Base-by-base conservation (phyloP, 1,140 invertebrate species). In the Globodera ellingtonae region DNA sequence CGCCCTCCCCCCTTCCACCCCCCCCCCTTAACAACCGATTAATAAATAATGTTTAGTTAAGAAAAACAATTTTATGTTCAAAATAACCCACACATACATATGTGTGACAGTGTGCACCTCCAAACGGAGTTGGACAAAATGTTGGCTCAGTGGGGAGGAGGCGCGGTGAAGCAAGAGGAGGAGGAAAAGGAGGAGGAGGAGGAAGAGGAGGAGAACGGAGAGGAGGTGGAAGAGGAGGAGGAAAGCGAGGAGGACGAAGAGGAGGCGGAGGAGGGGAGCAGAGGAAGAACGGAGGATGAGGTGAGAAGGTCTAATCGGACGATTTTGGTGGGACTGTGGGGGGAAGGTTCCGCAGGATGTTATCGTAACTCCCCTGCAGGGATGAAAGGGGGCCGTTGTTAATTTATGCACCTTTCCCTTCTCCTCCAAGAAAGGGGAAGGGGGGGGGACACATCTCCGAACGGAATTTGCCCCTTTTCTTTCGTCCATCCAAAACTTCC, bases 121-220 rank as follows among this genome's bases (percentile, higher is more conserved):
- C 75, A 77, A 67, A 44, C 75, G 50, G 75, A 77, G 69, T 77
- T 77, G 21, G 75, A 77, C n/a, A 62, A 48, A 67, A 77, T 77
- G 75, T 67, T 77, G 24, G 75, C 65, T 46, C 21, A 77, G 35
- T 77, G 24, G 69, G 65, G 62, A 7, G 66, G 56, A 76, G 50
- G 78, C 21, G 9, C 74, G 70, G 15, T 78, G 21, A 72, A 78
- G 21, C 6, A 62, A 48, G 46, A 62, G 21, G 46, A 65, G 50
- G 46, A 79, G 21, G 18, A 46, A 10, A 35, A 79, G 15, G 50
- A 62, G 67, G 50, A 80, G 35, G 69, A 78, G 13, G n/a, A 56
- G 24, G 46, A 75, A 15, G 13, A 65, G 18, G 46, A 80, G 21
- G 50, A 18, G 7, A 35, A 79, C 9, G 35, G 47, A 48, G 72